Percentiles rank a stretch among this genome's conserved stretches.
These are phyloP conservation scores for Platerodrilus igneus DNA, from an alignment of 2,888 invertebrate species.

Conservation along the genomic window DNA sequence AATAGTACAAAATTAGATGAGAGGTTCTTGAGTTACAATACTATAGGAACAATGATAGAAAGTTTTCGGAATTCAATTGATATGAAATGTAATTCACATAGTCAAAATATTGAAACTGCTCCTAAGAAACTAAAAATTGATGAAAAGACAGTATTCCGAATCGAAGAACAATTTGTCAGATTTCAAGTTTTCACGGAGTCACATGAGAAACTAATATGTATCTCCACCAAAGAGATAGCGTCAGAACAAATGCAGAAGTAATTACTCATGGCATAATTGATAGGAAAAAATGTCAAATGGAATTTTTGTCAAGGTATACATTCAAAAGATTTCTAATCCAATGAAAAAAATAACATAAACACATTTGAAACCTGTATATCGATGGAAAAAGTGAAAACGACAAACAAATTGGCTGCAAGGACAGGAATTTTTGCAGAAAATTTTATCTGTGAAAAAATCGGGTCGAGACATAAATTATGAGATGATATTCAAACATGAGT, in stretches of 20 bases:
- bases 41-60: conserved; percentile 13
- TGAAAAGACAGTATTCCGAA: conserved; percentile 9
- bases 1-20: conserved; percentile 20
- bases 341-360: conserved; percentile 2
- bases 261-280: conserved; percentile 1
- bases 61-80: conserved; percentile 5
- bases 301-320: conserved; percentile 1
- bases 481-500: conserved; percentile 7
- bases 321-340: conserved; percentile 4
- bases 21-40: conserved; percentile 23
- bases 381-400: not conserved
- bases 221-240: conserved; percentile 15
- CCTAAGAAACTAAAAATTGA: no score
- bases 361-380: not conserved
- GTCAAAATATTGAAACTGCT: conserved; percentile 18
- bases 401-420: not conserved
- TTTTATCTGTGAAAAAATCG: conserved; percentile 9
- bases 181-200: conserved; percentile 10
- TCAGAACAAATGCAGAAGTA: not conserved
- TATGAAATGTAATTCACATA: not conserved
- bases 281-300: conserved; percentile 2
- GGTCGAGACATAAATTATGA: conserved; percentile 10
- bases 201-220: conserved; percentile 4
- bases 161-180: conserved; percentile 10
- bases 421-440: conserved; percentile 10